Evolutionary conservation across 2,797 vertebrate species (phyloP).

Genomic region (Coilia nasus): DNA sequence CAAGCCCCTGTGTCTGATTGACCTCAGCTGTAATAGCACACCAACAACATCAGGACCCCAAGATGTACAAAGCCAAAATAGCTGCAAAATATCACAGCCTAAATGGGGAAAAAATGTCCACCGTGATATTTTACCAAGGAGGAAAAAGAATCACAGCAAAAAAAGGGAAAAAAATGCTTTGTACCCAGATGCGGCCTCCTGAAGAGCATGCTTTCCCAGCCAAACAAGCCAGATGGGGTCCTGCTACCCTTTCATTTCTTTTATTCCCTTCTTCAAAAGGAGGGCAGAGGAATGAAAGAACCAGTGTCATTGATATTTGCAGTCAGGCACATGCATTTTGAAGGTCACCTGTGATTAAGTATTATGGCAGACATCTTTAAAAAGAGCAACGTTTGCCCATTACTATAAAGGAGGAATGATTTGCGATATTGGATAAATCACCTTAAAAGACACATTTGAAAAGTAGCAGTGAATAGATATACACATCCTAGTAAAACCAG

Average conservation of each 20-base stretch:
- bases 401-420: neutral
- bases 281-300: conserved; percentile 24
- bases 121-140: neutral
- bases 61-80: neutral
- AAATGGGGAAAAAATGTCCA: neutral
- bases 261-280: conserved; percentile 34
- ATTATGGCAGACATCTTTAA: conserved; percentile 64
- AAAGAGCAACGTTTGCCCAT: conserved; percentile 64
- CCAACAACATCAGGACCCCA: neutral
- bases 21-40: neutral
- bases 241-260: conserved; percentile 37
- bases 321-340: conserved; percentile 71
- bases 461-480: neutral
- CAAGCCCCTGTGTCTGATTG: neutral
- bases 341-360: conserved; percentile 79
- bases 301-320: conserved; percentile 65
- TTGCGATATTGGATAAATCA: neutral
- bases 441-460: neutral
- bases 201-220: neutral
- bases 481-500: neutral
- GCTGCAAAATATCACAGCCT: neutral
- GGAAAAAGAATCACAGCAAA: neutral
- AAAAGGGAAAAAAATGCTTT: neutral
- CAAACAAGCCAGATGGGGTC: conserved; percentile 35
- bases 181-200: neutral